These are phyloP conservation scores for Myopa tessellatipennis DNA, from an alignment of 2,888 invertebrate species.

Conservation along the genomic window DNA sequence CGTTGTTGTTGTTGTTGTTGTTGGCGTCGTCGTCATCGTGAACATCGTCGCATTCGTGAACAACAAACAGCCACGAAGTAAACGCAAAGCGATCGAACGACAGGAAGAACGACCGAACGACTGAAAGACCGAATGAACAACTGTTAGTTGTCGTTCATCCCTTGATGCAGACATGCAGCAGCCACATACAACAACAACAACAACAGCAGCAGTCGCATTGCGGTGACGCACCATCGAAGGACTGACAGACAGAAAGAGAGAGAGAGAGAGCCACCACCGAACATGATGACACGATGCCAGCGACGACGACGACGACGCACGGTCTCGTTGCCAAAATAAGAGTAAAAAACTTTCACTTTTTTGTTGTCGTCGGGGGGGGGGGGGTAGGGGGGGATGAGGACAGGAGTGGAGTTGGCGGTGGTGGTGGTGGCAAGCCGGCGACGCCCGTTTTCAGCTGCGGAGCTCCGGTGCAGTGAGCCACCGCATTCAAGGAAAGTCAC, in stretches of 20 bases:
- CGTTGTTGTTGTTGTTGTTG: conserved; percentile 11
- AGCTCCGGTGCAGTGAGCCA: neutral
- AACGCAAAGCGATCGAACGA: neutral
- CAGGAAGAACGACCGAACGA: neutral
- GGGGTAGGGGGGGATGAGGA: neutral
- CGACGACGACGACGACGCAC: conserved; percentile 25
- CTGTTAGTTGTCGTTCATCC: conserved; percentile 14
- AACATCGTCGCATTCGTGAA: conserved; percentile 11
- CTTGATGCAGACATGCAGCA: conserved; percentile 26
- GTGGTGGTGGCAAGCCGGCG: neutral
- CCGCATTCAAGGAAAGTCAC: conserved; percentile 3
- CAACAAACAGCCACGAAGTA: neutral
- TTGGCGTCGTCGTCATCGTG: conserved; percentile 19
- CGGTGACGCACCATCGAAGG: neutral
- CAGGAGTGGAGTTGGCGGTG: too few relatives aligned
- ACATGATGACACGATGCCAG: neutral
- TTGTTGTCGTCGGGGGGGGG: neutral
- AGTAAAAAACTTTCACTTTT: conserved; percentile 45
- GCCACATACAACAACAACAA: conserved; percentile 16
- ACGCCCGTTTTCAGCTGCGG: too few relatives aligned
- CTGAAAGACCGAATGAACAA: neutral
- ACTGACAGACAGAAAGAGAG: neutral
- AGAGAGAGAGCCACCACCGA: neutral
- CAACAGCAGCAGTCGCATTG: conserved; percentile 4
- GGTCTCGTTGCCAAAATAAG: conserved; percentile 26